Conservation (phyloP, 2,888 invertebrate species). For the Idaea straminata region DNA sequence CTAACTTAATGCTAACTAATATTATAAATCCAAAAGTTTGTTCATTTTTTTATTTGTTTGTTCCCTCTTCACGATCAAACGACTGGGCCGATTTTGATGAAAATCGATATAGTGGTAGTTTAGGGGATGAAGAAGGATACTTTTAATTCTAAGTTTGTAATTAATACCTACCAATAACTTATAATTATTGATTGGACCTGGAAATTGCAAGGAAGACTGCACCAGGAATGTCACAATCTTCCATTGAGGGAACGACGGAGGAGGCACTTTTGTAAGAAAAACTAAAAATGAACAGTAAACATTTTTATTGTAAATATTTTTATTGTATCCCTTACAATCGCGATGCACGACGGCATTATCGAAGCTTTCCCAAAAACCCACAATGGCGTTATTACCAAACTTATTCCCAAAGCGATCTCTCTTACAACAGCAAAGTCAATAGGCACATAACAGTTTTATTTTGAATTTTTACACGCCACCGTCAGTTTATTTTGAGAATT, state of each 20-base stretch:
- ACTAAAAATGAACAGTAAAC: slow-evolving; percentile 72
- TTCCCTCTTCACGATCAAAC: too few species aligned
- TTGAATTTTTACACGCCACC: slow-evolving; percentile 39
- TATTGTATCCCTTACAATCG: slow-evolving; percentile 74
- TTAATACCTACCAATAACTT: too few species aligned
- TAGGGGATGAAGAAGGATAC: too few species aligned
- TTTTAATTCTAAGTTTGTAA: too few species aligned
- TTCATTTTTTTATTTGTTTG: too few species aligned
- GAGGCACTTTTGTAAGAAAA: slow-evolving; percentile 45
- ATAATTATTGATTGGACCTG: too few species aligned
- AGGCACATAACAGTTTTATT: slow-evolving; percentile 39
- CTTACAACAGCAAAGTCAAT: slow-evolving; percentile 22
- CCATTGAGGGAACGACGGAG: background rate
- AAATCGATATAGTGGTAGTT: too few species aligned
- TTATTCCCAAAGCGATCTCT: slow-evolving; percentile 8
- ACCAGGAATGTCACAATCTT: background rate
- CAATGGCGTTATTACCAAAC: slow-evolving; percentile 35
- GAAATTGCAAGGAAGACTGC: background rate
- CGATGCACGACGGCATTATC: slow-evolving; percentile 59
- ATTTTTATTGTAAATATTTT: slow-evolving; percentile 79
- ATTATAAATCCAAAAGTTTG: too few species aligned
- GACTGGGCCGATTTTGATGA: too few species aligned
- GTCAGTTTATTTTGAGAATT: slow-evolving; percentile 57
- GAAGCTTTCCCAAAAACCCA: slow-evolving; percentile 53
- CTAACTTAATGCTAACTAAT: too few species aligned